Conservation (phyloP, 35 echinoderm and acorn worm species). For the Ophiothrix spiculata region DNA sequence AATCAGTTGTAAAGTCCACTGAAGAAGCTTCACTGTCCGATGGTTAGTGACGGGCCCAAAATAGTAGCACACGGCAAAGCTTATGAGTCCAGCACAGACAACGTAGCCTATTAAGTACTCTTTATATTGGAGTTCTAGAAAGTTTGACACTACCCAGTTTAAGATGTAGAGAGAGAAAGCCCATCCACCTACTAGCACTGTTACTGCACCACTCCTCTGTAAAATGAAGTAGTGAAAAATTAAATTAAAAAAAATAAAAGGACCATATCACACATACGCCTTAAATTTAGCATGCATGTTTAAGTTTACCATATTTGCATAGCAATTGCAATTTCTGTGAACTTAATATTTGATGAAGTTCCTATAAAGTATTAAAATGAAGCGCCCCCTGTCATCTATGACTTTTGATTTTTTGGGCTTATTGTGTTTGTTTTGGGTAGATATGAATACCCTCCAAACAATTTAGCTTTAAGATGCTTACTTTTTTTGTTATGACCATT, state of each 20-base stretch:
- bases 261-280: not conserved
- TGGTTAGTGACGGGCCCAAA: conserved; percentile 80
- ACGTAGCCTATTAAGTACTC: conserved; percentile 70
- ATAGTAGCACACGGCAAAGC: conserved; percentile 91
- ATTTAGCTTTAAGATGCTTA: too few species aligned
- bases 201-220: conserved; percentile 78
- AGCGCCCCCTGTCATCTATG: not conserved
- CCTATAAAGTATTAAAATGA: not conserved
- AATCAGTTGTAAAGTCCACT: conserved; percentile 48
- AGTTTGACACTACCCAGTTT: conserved; percentile 56
- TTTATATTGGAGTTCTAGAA: conserved; percentile 53
- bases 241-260: not conserved
- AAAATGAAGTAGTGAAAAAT: conserved; percentile 21
- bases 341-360: not conserved
- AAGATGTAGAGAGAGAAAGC: conserved; percentile 58
- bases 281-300: not conserved
- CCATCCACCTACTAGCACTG: conserved; percentile 76
- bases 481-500: too few species aligned
- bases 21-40: conserved; percentile 73
- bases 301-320: not conserved
- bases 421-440: too few species aligned
- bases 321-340: not conserved
- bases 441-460: too few species aligned
- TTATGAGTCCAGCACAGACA: conserved; percentile 56
- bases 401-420: too few species aligned